A percentile compares a stretch with the other conserved stretches of the same genome.
Conservation (phyloP, 2,113 vertebrate species). For the Cettia cetti region DNA sequence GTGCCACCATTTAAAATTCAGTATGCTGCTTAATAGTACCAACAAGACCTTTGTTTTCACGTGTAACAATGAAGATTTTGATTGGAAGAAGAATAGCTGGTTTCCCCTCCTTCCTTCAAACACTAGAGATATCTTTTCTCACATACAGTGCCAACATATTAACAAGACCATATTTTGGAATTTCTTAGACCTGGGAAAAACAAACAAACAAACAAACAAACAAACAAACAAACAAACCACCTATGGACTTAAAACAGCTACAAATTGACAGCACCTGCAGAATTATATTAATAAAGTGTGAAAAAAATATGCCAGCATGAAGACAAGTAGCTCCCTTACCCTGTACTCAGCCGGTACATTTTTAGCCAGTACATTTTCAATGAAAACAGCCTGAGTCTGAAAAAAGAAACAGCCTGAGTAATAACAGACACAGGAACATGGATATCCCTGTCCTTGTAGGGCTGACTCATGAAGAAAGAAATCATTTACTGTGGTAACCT, state of each 20-base stretch:
- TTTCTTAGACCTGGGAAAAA: background rate
- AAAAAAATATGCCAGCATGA: background rate
- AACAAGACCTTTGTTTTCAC: background rate
- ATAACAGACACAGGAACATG: background rate
- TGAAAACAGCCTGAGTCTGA: background rate
- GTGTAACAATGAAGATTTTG: background rate
- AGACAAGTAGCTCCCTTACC: background rate
- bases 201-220: background rate
- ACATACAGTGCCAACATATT: background rate
- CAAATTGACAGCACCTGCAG: background rate
- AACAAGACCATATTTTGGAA: background rate
- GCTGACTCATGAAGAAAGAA: background rate
- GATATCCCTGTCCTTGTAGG: background rate
- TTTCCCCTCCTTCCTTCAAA: background rate
- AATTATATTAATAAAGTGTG: background rate
- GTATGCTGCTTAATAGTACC: background rate
- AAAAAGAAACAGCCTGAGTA: background rate
- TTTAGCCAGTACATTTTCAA: background rate
- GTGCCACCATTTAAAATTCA: background rate
- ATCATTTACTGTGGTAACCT: background rate
- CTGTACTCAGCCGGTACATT: background rate
- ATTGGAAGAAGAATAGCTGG: background rate
- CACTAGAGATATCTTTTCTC: background rate
- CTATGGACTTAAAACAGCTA: background rate
- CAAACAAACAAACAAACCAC: background rate